Percentiles rank a stretch among this genome's conserved stretches.
Evolutionary conservation across 2,888 invertebrate genomes (phyloP).

Genomic region (Aporophyla lueneburgensis): DNA sequence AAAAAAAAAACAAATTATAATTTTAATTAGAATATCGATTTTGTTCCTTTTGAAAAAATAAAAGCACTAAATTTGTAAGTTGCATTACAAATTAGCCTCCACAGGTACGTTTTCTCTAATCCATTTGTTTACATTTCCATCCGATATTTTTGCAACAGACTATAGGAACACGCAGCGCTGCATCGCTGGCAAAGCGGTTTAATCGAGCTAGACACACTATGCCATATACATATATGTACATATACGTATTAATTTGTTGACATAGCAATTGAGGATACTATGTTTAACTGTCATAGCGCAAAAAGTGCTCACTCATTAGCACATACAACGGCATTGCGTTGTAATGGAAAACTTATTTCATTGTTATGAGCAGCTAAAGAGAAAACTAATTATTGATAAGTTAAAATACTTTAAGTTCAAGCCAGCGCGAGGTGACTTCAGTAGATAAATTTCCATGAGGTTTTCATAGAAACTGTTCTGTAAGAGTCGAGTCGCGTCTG

Average conservation of each 20-base stretch:
- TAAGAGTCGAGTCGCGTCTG: too few relatives aligned
- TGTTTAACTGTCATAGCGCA: conserved; percentile 5
- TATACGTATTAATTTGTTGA: conserved; percentile 9
- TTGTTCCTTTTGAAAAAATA: not conserved
- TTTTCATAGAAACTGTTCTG: too few relatives aligned
- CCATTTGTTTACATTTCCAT: not conserved
- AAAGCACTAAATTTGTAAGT: not conserved
- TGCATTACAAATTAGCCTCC: not conserved
- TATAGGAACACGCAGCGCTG: conserved; percentile 11
- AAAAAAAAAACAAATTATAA: not conserved
- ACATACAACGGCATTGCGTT: not conserved
- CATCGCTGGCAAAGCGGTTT: conserved; percentile 14
- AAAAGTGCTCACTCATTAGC: not conserved
- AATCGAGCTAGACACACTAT: conserved; percentile 12
- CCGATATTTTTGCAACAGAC: not conserved
- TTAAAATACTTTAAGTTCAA: not conserved
- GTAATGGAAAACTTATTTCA: not conserved
- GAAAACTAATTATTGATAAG: not conserved
- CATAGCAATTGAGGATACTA: not conserved
- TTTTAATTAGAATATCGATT: not conserved
- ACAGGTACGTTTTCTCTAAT: not conserved
- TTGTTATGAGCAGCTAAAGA: not conserved
- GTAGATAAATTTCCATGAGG: too few relatives aligned
- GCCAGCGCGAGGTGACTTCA: too few relatives aligned
- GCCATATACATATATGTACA: too few relatives aligned